A percentile compares a stretch with the other conserved stretches of the same genome.
phyloP scores from a whole-genome alignment of 2,113 vertebrate genomes.

The Hippocampus comes region DNA sequence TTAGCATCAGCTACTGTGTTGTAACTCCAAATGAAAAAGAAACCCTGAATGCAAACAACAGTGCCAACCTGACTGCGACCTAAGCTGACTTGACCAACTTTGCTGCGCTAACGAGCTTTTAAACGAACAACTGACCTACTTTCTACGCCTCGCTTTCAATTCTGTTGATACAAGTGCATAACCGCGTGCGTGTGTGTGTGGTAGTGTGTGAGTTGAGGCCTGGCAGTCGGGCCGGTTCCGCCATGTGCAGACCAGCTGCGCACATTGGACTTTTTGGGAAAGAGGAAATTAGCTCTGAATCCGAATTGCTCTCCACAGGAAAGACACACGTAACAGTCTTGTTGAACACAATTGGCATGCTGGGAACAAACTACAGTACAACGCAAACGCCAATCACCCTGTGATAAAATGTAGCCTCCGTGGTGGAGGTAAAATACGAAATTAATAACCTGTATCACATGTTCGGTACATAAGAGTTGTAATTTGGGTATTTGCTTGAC shows the following conservation, averaged over 20 bases:
- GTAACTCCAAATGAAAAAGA: neutral
- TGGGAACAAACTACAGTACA: too few relatives aligned
- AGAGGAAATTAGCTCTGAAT: neutral
- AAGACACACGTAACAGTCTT: neutral
- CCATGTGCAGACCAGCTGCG: slow-evolving; percentile 7
- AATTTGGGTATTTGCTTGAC: too few relatives aligned
- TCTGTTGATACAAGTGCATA: neutral
- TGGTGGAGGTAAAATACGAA: too few relatives aligned
- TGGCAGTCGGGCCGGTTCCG: neutral
- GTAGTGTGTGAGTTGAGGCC: neutral
- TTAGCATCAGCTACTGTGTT: too few relatives aligned
- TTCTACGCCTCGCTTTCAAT: neutral
- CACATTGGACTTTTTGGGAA: neutral
- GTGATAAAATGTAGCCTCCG: too few relatives aligned
- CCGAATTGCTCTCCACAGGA: neutral
- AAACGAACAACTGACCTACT: slow-evolving; percentile 2
- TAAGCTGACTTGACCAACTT: neutral
- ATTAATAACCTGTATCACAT: too few relatives aligned
- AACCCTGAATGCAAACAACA: neutral
- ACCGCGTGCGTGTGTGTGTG: neutral
- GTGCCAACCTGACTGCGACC: neutral
- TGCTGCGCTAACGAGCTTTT: neutral
- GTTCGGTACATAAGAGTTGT: too few relatives aligned
- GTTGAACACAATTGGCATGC: too few relatives aligned
- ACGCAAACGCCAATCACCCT: too few relatives aligned